Evolutionary conservation across 1,140 invertebrate species (phyloP).

Genomic region (Liolophura sinensis): DNA sequence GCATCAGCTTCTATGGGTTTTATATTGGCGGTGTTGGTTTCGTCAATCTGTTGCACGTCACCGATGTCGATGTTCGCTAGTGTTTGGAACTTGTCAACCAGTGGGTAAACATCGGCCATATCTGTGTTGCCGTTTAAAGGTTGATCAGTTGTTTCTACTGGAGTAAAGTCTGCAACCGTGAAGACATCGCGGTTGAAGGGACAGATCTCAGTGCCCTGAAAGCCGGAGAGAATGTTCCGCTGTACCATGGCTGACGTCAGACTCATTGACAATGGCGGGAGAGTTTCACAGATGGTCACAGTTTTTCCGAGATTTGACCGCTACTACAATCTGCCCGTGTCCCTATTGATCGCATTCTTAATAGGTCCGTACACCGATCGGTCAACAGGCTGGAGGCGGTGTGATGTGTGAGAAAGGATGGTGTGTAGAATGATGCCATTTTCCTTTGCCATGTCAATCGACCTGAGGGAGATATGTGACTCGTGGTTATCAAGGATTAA

Average conservation of each 20-base stretch:
- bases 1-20: no score
- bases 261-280: conserved; percentile 1
- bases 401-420: conserved; percentile 26
- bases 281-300: conserved; percentile 62
- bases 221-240: conserved; percentile 10
- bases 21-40: no score
- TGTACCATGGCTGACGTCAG: conserved; percentile 5
- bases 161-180: conserved; percentile 4
- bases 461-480: no score
- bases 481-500: no score
- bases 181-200: conserved; percentile 8
- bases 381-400: conserved; percentile 25
- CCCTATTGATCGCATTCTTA: conserved; percentile 14
- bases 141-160: conserved; percentile 7
- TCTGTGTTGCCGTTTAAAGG: no score
- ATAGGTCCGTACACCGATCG: no score
- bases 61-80: no score
- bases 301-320: conserved; percentile 56
- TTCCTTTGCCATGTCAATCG: no score
- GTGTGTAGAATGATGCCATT: conserved; percentile 25
- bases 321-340: no score
- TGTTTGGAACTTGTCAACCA: no score
- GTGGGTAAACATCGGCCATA: no score
- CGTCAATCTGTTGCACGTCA: no score
- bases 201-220: conserved; percentile 4